These are phyloP conservation scores for Gonocerus acuteangulatus DNA, from an alignment of 2,888 invertebrate genomes.

Conservation along the genomic window DNA sequence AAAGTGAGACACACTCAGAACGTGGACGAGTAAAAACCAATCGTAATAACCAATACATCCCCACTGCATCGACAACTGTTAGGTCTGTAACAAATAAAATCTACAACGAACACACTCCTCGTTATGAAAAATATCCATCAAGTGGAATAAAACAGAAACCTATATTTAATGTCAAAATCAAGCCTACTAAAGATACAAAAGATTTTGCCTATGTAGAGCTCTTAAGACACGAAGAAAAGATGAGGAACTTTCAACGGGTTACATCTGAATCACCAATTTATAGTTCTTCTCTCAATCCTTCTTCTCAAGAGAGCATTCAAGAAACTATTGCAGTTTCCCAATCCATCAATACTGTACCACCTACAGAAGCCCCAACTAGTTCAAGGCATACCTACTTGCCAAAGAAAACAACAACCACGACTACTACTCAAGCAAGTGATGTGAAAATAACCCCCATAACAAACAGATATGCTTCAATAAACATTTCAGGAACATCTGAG, in stretches of 20 bases:
- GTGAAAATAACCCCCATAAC: not conserved
- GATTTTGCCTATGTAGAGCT: constrained; percentile 37
- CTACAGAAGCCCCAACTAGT: not conserved
- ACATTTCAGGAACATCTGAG: constrained; percentile 28
- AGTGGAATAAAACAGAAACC: constrained; percentile 26
- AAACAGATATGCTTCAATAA: constrained; percentile 29
- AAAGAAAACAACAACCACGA: not conserved
- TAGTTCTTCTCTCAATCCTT: constrained; percentile 41
- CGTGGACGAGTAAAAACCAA: not conserved
- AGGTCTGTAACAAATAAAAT: constrained; percentile 6
- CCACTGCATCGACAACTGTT: constrained; percentile 6
- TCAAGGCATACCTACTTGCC: constrained; percentile 20
- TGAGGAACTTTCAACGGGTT: constrained; percentile 16
- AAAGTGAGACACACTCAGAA: not conserved
- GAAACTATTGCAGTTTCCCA: constrained; percentile 4
- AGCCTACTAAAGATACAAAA: constrained; percentile 30
- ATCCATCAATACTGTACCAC: not conserved
- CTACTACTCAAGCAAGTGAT: not conserved
- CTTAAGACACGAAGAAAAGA: constrained; percentile 28
- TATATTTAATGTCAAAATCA: constrained; percentile 36
- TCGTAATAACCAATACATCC: not conserved
- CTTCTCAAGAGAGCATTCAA: not conserved
- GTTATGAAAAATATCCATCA: not conserved
- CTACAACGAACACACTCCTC: constrained; percentile 5
- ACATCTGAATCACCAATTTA: constrained; percentile 43